Evolutionary conservation across 2,888 invertebrate genomes (phyloP), one percentile per base, ranked within the genome.

Genomic region (Heteropelma amictum): DNA sequence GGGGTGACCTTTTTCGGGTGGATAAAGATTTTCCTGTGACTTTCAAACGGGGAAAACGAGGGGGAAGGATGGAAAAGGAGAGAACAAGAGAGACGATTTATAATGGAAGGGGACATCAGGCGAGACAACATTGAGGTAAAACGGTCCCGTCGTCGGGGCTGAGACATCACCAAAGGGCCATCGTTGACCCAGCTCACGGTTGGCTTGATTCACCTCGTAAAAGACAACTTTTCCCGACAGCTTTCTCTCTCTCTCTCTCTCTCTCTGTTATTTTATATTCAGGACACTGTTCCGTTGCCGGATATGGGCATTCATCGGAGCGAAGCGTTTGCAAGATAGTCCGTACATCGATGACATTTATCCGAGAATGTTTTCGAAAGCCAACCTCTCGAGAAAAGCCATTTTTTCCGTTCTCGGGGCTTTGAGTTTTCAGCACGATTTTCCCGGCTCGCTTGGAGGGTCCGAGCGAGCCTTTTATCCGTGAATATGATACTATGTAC

Each of bases 291-390:
- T 68, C n/a, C 76, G 67, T 76, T 67, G 51, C 68, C 75, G 76
- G 76, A 76, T 76, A 76, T 76, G 64, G 67, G 76, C 68, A 61
- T 72, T 76, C 76, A 68, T 63, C 72, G 74, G 19, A 53, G 53
- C 56, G 40, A 67, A 71, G 56, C 71, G 64, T 64, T 61, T 67
- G 51, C 69, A 45, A 38, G 58, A 68, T 68, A 68, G 28, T 58
- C 49, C 42, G 69, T 70, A 51, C 58, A 45, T 7, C 72, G 67
- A 45, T 49, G 53, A 75, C 76, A 72, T 76, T 76, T 72, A 76
- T 76, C 72, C 68, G 67, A 72, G 67, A 72, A 76, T 76, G 72
- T 76, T 76, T 76, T 72, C 63, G 51, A 42, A 72, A 76, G 68
- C 49, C 49, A 42, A 26, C 54, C 58, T 63, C 56, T 58, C 58